Evolutionary conservation across 2,888 invertebrate species (phyloP), one percentile per base, ranked within the genome.

Genomic region (Shargacucullia verbasci): DNA sequence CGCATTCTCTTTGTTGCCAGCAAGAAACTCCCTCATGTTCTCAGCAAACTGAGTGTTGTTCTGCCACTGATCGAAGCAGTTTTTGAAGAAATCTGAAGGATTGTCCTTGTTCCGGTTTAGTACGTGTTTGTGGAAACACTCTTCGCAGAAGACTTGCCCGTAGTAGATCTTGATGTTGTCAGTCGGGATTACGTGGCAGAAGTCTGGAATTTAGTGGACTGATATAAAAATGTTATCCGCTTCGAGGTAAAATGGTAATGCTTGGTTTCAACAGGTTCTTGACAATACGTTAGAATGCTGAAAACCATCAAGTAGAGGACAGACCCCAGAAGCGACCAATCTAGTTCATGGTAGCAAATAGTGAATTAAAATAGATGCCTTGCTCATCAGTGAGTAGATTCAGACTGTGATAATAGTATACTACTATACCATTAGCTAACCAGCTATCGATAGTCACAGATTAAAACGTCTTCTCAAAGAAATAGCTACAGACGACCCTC

Each of bases 111-210:
- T 87, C 6, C 84, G 85, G 41, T 77, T 87, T 8, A 93, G 57
- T 1, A 93, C 85, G 59, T 89, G 86, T 33, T 83, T 82, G 33
- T 92, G 77, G 73, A 93, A 93, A 70, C 93, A 93, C 0, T 88
- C 87, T 50, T 92, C 92, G 54, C 93, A 93, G 66, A 93, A 93
- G 1, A 92, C 88, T 73, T 92, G 92, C 1, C 93, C 93, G 69
- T 91, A 92, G 73, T 92, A 93, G 41, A 93, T 90, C 75, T 93
- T 92, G 11, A 88, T 64, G 49, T 86, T 87, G 4, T 82, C 67
- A 2, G 76, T 86, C 0, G 93, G 93, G 1, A 89, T 81, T 8
- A 75, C 55, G 56, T 87, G 90, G 73, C 93, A 92, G 70, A 87
- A 86, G 54, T 86, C 92, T 92, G 73, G 1, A 84, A 80, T 34